phyloP scores from a whole-genome alignment of 2,113 vertebrate genomes.

The Xiphias gladius region DNA sequence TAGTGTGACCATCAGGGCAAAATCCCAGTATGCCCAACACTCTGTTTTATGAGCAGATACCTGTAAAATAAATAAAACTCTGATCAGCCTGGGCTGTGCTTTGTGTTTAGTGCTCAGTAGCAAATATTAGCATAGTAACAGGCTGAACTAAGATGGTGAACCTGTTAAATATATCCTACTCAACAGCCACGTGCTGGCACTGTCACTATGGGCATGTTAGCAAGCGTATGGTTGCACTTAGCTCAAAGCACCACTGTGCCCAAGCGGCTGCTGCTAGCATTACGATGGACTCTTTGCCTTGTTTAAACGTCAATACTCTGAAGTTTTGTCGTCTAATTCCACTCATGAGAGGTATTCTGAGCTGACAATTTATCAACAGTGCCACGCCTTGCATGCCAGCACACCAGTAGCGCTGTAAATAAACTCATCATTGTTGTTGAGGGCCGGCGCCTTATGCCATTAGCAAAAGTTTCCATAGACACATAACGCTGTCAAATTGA shows the following conservation, averaged over 20 bases:
- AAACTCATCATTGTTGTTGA: slow-evolving; percentile 44
- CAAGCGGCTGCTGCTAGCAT: neutral
- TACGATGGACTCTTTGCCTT: neutral
- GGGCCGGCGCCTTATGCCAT: neutral
- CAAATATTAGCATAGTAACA: neutral
- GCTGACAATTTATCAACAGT: slow-evolving; percentile 36
- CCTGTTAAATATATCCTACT: neutral
- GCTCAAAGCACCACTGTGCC: neutral
- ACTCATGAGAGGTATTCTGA: slow-evolving; percentile 2
- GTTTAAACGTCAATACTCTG: neutral
- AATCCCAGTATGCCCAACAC: too few relatives aligned
- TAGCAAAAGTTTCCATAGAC: slow-evolving; percentile 28
- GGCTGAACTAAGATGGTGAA: neutral
- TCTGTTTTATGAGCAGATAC: too few relatives aligned
- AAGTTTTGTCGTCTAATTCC: slow-evolving; percentile 1
- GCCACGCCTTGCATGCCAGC: slow-evolving; percentile 51
- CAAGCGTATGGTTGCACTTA: neutral
- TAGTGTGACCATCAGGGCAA: too few relatives aligned
- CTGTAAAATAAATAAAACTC: too few relatives aligned
- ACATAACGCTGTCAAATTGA: neutral
- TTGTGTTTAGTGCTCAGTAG: too few relatives aligned
- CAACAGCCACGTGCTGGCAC: neutral
- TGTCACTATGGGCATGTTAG: neutral
- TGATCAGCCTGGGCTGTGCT: too few relatives aligned
- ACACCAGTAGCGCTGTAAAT: slow-evolving; percentile 56